Conservation (phyloP, 2,888 invertebrate species). For the Macaria notata region DNA sequence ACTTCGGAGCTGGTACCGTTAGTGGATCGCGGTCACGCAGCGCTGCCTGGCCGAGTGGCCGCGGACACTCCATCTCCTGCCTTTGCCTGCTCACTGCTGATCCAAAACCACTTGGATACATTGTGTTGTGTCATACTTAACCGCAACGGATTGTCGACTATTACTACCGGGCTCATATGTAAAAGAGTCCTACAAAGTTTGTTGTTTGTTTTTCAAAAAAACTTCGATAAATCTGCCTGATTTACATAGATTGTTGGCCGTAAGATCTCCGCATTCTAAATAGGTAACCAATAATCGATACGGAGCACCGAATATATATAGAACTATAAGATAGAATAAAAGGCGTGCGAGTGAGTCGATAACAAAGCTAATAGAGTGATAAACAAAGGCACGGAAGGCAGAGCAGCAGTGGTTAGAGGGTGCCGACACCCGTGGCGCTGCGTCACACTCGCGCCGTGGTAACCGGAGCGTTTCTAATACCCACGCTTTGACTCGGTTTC, state of each 20-base stretch:
- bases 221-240: no score
- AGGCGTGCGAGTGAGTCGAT: neutral
- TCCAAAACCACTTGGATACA: no score
- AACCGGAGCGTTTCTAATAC: slow-evolving; percentile 82
- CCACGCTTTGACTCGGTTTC: slow-evolving; percentile 80
- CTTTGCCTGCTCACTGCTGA: slow-evolving; percentile 27
- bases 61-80: slow-evolving; percentile 51
- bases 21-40: slow-evolving; percentile 78
- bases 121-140: no score
- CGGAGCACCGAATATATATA: no score
- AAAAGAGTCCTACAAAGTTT: no score
- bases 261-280: no score
- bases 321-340: no score
- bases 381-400: neutral
- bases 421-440: slow-evolving; percentile 43
- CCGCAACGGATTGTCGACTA: no score
- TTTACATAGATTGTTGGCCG: no score
- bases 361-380: neutral
- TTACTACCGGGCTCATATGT: no score
- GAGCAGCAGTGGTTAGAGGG: slow-evolving; percentile 5
- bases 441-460: slow-evolving; percentile 60
- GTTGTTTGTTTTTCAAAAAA: no score
- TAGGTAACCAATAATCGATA: no score
- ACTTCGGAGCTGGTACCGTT: slow-evolving; percentile 79
- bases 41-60: slow-evolving; percentile 59